phyloP scores from a whole-genome alignment of 2,888 invertebrate species.

The Rhabditoides inermis region DNA sequence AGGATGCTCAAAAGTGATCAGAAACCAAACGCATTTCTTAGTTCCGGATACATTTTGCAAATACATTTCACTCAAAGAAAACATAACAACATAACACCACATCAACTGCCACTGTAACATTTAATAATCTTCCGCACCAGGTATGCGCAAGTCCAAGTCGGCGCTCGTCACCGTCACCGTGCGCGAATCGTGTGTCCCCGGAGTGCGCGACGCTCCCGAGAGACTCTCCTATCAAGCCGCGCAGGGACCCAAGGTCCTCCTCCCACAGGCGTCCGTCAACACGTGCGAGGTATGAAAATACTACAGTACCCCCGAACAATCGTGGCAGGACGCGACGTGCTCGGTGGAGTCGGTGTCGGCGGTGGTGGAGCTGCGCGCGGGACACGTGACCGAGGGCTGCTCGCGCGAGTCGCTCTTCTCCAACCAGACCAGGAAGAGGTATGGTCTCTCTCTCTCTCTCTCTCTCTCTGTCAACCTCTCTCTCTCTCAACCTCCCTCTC shows the following conservation, averaged over 20 bases:
- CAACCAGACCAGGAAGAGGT: slow-evolving; percentile 17
- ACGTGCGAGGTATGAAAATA: slow-evolving; percentile 14
- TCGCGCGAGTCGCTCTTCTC: slow-evolving; percentile 77
- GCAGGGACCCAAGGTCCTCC: slow-evolving; percentile 67
- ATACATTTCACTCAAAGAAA: no score
- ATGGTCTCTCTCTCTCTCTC: background rate
- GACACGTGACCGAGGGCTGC: slow-evolving; percentile 89
- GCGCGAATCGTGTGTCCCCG: slow-evolving; percentile 67
- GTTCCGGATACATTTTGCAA: no score
- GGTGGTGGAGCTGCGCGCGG: slow-evolving; percentile 65
- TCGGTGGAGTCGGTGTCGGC: slow-evolving; percentile 52
- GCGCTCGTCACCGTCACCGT: slow-evolving; percentile 94
- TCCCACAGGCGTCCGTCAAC: slow-evolving; percentile 56
- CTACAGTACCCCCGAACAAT: background rate
- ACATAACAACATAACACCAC: no score
- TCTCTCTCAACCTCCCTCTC: background rate
- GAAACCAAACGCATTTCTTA: no score
- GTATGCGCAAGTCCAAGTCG: slow-evolving; percentile 71
- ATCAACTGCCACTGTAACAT: no score
- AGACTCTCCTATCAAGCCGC: slow-evolving; percentile 78
- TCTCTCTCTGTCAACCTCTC: background rate
- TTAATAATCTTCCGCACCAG: no score
- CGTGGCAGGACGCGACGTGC: slow-evolving; percentile 16
- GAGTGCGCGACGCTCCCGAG: slow-evolving; percentile 59
- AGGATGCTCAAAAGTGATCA: no score